Evolutionary conservation across 2,797 vertebrate genomes (phyloP).

Genomic region (Chaetodon trifasciatus): DNA sequence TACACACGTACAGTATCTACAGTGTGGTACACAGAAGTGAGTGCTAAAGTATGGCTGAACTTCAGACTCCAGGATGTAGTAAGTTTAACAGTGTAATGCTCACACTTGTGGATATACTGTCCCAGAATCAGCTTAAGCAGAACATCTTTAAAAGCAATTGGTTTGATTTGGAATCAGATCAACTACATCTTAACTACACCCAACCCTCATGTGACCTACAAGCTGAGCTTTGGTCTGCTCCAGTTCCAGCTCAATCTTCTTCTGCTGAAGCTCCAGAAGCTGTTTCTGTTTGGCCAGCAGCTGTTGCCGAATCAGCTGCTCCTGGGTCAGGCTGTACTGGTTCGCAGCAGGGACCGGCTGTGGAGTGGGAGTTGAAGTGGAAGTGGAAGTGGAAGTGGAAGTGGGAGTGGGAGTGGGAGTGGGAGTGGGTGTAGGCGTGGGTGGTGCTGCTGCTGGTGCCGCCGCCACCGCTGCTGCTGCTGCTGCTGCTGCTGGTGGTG

Average conservation of each 20-base stretch:
- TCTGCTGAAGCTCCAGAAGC: conserved; percentile 98
- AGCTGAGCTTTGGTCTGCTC: conserved; percentile 98
- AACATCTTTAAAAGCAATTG: no score
- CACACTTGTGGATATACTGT: no score
- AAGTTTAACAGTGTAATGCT: no score
- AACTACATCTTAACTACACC: neutral
- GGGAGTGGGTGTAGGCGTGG: conserved; percentile 50
- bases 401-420: neutral
- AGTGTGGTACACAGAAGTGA: neutral
- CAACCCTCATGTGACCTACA: conserved; percentile 76
- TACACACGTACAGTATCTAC: neutral
- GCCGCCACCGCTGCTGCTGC: conserved; percentile 20
- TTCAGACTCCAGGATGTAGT: neutral
- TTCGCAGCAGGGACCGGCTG: conserved; percentile 31
- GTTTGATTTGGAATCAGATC: neutral
- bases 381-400: conserved; percentile 24
- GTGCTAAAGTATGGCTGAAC: neutral
- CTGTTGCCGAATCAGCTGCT: conserved; percentile 96
- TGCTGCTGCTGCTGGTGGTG: conserved; percentile 51
- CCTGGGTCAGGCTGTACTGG: conserved; percentile 88
- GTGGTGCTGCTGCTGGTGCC: neutral
- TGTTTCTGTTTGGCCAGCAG: conserved; percentile 98
- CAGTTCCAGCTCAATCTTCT: conserved; percentile 98
- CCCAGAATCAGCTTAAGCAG: neutral
- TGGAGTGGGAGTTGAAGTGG: conserved; percentile 22